Evolutionary conservation across 1,140 invertebrate genomes (phyloP), one percentile per base, ranked within the genome.

Genomic region (Drosophila paulistorum): DNA sequence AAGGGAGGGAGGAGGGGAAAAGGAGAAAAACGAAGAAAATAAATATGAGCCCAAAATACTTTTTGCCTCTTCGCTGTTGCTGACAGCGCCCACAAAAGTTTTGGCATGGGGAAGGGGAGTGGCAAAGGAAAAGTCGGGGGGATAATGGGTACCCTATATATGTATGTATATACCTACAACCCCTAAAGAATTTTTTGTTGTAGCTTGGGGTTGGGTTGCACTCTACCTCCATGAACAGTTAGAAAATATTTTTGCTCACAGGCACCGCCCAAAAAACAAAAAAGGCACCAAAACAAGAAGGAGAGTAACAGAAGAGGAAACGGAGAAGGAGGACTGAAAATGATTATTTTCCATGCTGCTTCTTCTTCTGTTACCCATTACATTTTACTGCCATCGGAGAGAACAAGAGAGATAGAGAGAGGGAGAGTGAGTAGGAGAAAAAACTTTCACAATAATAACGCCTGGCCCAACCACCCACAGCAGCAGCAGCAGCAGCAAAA

Each of bases 381-480:
- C 82, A 63, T 86, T 85, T 85, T 85, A 85, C 82, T 85, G 82
- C 77, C 81, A 71, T 13, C 35, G 62, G 48, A 68, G 67, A 67
- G 41, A 60, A 55, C 30, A 69, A 37, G 35, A 10, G 30, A 74
- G 35, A 42, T 17, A 54, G 6, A 54, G 6, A 35, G 17, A 68
- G 37, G 30, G 37, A 39, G 35, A 74, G 33, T 41, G 48, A 60
- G 59, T 58, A 42, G 57, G 42, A 64, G 55, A 41, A 54, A 54
- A 54, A 87, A 86, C 82, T 86, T 86, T 86, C 83, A 87, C 83
- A 86, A 86, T 86, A 76, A 72, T 65, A 71, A 74, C 78, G 81
- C 81, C 81, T 17, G 26, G 51, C 39, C 33, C 39, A 42, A 11
- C 60, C 71, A 70, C 54, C 55, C 41, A 70, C 61, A n/a, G 13